These are phyloP conservation scores for Anaspis maculata DNA, from an alignment of 2,888 invertebrate species.

Conservation along the genomic window DNA sequence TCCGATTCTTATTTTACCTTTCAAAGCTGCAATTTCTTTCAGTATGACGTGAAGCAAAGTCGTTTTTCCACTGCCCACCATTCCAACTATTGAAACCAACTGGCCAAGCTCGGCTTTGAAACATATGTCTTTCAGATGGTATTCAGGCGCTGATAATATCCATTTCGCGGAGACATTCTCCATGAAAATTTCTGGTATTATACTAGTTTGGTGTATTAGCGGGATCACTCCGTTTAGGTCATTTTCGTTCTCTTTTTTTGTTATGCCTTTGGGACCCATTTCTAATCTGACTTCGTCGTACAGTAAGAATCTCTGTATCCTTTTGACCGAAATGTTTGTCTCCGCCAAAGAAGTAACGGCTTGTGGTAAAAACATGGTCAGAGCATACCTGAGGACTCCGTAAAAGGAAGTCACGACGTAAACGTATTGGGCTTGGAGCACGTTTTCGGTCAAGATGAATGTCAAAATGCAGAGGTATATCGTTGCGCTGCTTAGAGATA, in stretches of 20 bases:
- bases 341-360: slow-evolving; percentile 71
- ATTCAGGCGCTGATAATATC: slow-evolving; percentile 48
- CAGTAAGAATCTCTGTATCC: slow-evolving; percentile 51
- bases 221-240: slow-evolving; percentile 4
- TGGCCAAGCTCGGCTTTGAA: slow-evolving; percentile 48
- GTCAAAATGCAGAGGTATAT: slow-evolving; percentile 71
- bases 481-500: slow-evolving; percentile 77
- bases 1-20: slow-evolving; percentile 38
- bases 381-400: slow-evolving; percentile 73
- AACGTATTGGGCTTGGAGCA: slow-evolving; percentile 68
- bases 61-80: slow-evolving; percentile 16
- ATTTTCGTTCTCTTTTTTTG: slow-evolving; percentile 19
- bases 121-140: slow-evolving; percentile 54
- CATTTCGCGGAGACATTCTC: slow-evolving; percentile 57
- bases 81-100: slow-evolving; percentile 15
- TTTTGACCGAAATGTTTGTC: slow-evolving; percentile 59
- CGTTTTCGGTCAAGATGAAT: slow-evolving; percentile 57
- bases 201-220: background rate
- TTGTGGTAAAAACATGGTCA: slow-evolving; percentile 86
- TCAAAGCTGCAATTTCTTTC: slow-evolving; percentile 11
- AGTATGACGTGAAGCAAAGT: slow-evolving; percentile 12
- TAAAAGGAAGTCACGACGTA: slow-evolving; percentile 83
- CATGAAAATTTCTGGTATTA: slow-evolving; percentile 46
- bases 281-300: slow-evolving; percentile 33
- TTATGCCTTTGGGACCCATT: background rate